Evolutionary conservation across 2,113 vertebrate species (phyloP).

Genomic region (Burhinus bistriatus): DNA sequence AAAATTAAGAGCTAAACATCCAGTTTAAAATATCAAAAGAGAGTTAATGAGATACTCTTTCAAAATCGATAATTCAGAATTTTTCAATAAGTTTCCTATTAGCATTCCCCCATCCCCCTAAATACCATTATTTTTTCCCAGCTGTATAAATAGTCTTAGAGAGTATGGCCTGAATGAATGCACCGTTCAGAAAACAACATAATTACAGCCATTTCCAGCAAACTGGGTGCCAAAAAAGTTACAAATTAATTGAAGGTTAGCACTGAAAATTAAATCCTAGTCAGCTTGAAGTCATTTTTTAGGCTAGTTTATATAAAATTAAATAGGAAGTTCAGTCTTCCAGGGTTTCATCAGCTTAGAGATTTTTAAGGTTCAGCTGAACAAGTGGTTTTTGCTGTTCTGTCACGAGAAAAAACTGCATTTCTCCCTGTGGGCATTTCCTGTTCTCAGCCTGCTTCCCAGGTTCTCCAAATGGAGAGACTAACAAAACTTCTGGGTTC

Average conservation of each 20-base stretch:
- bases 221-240: constrained; percentile 79
- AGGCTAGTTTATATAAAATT: constrained; percentile 70
- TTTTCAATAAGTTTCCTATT: constrained; percentile 69
- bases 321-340: constrained; percentile 64
- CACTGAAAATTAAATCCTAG: constrained; percentile 80
- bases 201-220: constrained; percentile 79
- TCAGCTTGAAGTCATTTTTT: constrained; percentile 75
- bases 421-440: neutral
- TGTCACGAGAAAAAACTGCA: neutral
- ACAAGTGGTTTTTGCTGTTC: constrained; percentile 43
- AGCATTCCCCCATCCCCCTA: constrained; percentile 60
- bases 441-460: neutral
- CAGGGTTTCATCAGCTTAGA: constrained; percentile 40
- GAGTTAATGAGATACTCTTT: constrained; percentile 40
- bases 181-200: constrained; percentile 79
- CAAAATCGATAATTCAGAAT: constrained; percentile 60
- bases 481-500: neutral
- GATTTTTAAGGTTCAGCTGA: constrained; percentile 64
- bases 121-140: constrained; percentile 72
- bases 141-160: constrained; percentile 78
- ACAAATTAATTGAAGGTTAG: constrained; percentile 85
- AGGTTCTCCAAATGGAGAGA: neutral
- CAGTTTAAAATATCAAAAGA: constrained; percentile 41
- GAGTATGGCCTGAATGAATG: constrained; percentile 74
- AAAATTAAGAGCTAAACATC: constrained; percentile 50